Evolutionary conservation across 2,113 vertebrate genomes (phyloP).

Genomic region (Crypturellus undulatus): DNA sequence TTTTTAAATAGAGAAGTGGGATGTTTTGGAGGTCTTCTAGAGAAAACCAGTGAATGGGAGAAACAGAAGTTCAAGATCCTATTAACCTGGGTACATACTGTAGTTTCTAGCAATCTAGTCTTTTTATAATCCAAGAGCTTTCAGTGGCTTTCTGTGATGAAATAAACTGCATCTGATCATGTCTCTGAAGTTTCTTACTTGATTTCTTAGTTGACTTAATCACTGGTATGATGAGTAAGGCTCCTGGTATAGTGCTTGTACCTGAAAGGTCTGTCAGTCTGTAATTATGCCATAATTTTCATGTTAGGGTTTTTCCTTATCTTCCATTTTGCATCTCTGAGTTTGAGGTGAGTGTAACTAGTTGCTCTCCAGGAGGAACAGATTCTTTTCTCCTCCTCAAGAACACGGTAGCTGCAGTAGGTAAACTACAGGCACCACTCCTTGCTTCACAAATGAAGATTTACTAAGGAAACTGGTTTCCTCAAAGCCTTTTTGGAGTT

Average conservation of each 20-base stretch:
- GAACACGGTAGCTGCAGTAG: not conserved
- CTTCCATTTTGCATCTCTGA: not conserved
- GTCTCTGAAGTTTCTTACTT: not conserved
- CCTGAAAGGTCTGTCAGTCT: not conserved
- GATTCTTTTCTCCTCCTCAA: not conserved
- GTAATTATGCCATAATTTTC: not conserved
- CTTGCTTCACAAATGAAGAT: not conserved
- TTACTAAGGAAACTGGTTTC: not conserved
- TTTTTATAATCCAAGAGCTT: not conserved
- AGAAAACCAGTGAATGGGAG: not conserved
- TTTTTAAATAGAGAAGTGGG: not conserved
- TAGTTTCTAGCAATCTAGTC: not conserved
- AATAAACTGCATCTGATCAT: not conserved
- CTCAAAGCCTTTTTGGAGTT: not conserved
- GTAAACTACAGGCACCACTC: not conserved
- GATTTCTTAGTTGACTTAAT: not conserved
- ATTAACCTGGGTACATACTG: accelerated
- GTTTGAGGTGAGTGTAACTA: not conserved
- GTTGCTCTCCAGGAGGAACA: not conserved
- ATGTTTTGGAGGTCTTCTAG: not conserved
- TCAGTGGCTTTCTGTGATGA: not conserved
- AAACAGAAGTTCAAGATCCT: not conserved
- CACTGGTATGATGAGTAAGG: not conserved
- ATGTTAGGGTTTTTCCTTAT: not conserved
- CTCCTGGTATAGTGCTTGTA: not conserved